Conservation (phyloP, 1,140 invertebrate species). For the Musca vetustissima region DNA sequence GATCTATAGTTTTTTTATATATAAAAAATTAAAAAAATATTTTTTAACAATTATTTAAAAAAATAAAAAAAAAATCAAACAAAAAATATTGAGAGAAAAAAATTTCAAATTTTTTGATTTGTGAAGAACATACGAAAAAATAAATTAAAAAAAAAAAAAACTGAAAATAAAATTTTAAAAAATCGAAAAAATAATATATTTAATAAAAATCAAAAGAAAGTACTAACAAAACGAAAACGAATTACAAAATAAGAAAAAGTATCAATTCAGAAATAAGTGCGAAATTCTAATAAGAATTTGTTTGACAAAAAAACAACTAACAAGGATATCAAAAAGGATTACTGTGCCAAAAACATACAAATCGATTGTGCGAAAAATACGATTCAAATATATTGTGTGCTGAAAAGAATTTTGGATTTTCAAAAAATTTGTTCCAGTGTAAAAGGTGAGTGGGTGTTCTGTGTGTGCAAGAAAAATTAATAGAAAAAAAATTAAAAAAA, state of each 20-base stretch:
- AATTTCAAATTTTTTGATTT: not conserved
- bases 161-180: conserved; percentile 6
- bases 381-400: not conserved
- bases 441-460: conserved; percentile 19
- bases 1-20: conserved; percentile 9
- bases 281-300: conserved; percentile 2
- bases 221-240: conserved; percentile 5
- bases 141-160: conserved; percentile 14
- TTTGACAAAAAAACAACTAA: conserved; percentile 6
- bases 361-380: conserved; percentile 7
- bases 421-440: conserved; percentile 10
- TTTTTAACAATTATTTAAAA: conserved; percentile 1
- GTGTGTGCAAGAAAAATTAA: not conserved
- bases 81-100: conserved; percentile 9
- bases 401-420: conserved; percentile 10
- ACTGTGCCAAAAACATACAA: not conserved
- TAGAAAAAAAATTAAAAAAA: too few relatives aligned
- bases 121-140: conserved; percentile 1
- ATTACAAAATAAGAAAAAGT: conserved; percentile 11
- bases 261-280: not conserved
- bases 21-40: not conserved
- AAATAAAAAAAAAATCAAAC: conserved; percentile 6
- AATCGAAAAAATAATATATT: not conserved
- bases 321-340: not conserved
- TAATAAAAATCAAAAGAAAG: conserved; percentile 15